These are phyloP conservation scores for Trididemnum miniatum DNA, from an alignment of 23 tunicate species.

Conservation along the genomic window DNA sequence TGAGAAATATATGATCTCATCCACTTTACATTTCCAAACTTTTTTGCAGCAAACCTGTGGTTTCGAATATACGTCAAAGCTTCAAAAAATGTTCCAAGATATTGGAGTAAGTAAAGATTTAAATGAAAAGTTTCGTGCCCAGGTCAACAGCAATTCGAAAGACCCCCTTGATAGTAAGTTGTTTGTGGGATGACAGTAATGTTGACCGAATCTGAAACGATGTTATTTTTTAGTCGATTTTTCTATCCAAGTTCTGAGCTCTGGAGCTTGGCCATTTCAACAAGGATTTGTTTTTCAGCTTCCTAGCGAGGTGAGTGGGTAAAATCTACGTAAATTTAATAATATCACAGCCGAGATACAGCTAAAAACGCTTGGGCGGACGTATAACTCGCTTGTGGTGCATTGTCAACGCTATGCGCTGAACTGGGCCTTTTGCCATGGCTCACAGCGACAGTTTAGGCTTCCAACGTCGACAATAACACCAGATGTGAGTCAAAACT, in stretches of 20 bases:
- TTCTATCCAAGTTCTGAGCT: constrained; percentile 88
- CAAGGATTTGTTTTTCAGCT: constrained; percentile 78
- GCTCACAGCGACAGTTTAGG: too few relatives aligned
- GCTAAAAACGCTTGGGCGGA: too few relatives aligned
- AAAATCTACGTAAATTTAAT: too few relatives aligned
- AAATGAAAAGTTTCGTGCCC: constrained; percentile 78
- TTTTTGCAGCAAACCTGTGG: constrained; percentile 91
- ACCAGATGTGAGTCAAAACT: too few relatives aligned
- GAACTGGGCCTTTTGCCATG: too few relatives aligned
- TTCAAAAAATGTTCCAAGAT: constrained; percentile 97
- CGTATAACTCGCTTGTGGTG: too few relatives aligned
- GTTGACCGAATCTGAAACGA: background rate
- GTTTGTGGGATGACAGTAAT: background rate
- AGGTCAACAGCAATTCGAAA: constrained; percentile 17
- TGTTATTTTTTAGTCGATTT: constrained; percentile 82
- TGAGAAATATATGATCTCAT: too few relatives aligned
- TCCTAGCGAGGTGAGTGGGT: constrained; percentile 84
- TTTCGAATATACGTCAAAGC: constrained; percentile 96
- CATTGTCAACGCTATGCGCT: too few relatives aligned
- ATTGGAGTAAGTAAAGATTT: constrained; percentile 87
- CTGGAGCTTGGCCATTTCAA: constrained; percentile 95
- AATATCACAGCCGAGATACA: too few relatives aligned
- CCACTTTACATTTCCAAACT: background rate
- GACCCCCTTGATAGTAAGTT: constrained; percentile 15
- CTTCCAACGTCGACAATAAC: too few relatives aligned